Conservation (phyloP, 53 echinoderm and acorn worm genomes). For the Actinopyga echinites region DNA sequence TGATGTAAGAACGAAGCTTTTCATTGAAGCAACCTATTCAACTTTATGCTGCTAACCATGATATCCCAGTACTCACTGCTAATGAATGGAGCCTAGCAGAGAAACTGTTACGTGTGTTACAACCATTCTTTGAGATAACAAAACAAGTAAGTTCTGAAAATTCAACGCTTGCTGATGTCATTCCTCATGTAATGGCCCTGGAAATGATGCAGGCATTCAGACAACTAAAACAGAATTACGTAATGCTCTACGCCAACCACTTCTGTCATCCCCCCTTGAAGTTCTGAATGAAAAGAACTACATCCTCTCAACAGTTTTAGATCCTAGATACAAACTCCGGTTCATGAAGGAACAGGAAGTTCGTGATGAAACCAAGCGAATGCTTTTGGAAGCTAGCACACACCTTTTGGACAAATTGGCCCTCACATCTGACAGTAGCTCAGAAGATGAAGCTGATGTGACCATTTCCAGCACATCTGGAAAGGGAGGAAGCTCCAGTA, state of each 20-base stretch:
- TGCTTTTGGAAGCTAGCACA: no score
- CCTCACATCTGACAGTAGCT: no score
- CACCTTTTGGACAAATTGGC: no score
- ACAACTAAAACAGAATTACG: not conserved
- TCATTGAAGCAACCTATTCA: not conserved
- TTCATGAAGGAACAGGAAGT: not conserved
- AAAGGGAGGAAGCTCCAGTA: no score
- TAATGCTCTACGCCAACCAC: not conserved
- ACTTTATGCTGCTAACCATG: slow-evolving; percentile 2
- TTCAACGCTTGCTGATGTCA: not conserved
- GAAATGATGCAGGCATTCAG: not conserved
- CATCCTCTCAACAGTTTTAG: not conserved
- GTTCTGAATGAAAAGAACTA: not conserved
- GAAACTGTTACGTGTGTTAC: not conserved
- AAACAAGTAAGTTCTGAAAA: not conserved
- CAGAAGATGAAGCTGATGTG: no score
- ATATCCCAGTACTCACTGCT: not conserved
- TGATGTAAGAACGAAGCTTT: not conserved
- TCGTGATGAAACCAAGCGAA: no score
- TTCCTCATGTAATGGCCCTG: not conserved
- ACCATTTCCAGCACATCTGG: no score
- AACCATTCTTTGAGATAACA: not conserved
- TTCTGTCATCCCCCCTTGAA: not conserved
- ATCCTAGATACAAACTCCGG: not conserved
- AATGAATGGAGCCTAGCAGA: not conserved